Evolutionary conservation across 2,113 vertebrate species (phyloP), one percentile per base, ranked within the genome.

Genomic region (Eulemur macaco): DNA sequence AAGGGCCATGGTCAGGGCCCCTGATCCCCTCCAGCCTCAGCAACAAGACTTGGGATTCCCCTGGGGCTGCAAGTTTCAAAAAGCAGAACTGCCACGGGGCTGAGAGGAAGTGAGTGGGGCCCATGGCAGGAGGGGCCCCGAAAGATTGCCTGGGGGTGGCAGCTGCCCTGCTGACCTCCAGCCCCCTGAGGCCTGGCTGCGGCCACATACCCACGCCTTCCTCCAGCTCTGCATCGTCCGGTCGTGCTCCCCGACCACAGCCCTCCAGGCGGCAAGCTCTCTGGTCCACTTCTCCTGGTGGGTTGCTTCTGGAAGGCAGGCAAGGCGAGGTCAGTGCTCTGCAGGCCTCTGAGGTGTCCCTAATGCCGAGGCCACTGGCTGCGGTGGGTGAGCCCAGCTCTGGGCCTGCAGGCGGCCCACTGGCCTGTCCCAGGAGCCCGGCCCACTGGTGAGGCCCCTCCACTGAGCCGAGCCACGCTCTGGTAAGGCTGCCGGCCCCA

Each of bases 151-250:
- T 1, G 2, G 73, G 31, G 45, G 73, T 31, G 27, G 73, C 29
- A 27, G 25, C 50, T 23, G 50, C 27, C 56, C 8, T 52, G 42
- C 14, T 50, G 20, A 1, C 56, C 5, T 42, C 11, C 1, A 6
- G 10, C 34, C 45, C 45, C 15, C 27, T 76, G 27, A 25, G 25
- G 71, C 73, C 29, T 9, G 18, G 74, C 31, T 31, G 73, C 0
- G 0, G 84, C 34, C 23, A 69, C 99, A 6, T 98, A 99, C 99
- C 99, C 99, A 99, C 0, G 98, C 98, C 96, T 99, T 98, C 95
- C 95, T 99, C 99, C 99, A 99, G 98, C 96, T 98, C 89, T 99
- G 98, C 98, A 99, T 99, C 97, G 99, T 98, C 73, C 97, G 99
- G 82, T 99, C 98, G 0, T 99, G 99, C 47, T 99, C 99, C 27